phyloP scores from a whole-genome alignment of 2,888 invertebrate genomes.

The Leptura quadrifasciata region DNA sequence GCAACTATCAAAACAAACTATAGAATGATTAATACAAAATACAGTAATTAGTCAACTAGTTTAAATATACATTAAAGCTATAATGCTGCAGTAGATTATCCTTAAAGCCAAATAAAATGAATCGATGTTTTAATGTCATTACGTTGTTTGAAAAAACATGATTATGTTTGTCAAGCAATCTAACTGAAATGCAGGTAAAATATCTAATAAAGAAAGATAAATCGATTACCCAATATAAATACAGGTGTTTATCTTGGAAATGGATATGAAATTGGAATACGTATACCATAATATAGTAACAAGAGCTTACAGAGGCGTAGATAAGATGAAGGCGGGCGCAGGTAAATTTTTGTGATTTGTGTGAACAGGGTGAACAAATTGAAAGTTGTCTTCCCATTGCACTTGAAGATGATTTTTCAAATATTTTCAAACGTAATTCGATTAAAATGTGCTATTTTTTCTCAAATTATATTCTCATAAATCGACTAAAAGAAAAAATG shows the following conservation, averaged over 20 bases:
- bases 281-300: conserved; percentile 49
- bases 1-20: conserved; percentile 26
- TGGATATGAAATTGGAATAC: conserved; percentile 68
- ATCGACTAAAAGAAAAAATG: no score
- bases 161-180: conserved; percentile 65
- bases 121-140: conserved; percentile 58
- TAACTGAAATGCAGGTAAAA: conserved; percentile 61
- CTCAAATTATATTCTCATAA: no score
- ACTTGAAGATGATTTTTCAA: no score
- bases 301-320: conserved; percentile 43
- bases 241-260: conserved; percentile 68
- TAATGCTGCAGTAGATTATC: conserved; percentile 33
- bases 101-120: conserved; percentile 40
- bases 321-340: background rate
- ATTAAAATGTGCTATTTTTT: no score
- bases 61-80: conserved; percentile 35
- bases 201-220: conserved; percentile 59
- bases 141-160: conserved; percentile 60
- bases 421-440: no score
- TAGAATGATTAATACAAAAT: conserved; percentile 32
- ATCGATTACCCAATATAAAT: conserved; percentile 62
- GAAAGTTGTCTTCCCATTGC: no score
- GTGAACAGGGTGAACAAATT: no score
- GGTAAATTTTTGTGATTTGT: background rate
- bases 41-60: conserved; percentile 34